Conservation (phyloP, 2,113 vertebrate genomes). For the Poeciliopsis turrubarensis region DNA sequence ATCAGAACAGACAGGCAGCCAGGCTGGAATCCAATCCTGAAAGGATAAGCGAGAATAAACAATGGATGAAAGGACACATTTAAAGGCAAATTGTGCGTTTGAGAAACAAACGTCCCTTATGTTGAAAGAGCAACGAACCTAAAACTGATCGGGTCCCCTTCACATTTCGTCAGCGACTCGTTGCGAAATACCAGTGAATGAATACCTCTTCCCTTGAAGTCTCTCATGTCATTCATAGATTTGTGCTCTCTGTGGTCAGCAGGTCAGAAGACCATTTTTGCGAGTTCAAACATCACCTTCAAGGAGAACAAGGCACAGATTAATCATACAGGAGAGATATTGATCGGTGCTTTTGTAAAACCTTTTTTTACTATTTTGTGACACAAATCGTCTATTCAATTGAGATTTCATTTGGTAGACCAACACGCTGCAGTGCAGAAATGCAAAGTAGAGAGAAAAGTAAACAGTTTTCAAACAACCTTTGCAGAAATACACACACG, state of each 20-base stretch:
- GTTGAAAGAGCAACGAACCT: slow-evolving; percentile 23
- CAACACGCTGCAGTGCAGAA: not conserved
- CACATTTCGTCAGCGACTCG: not conserved
- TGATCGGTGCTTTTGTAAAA: not conserved
- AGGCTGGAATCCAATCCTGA: not conserved
- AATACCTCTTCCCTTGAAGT: slow-evolving; percentile 23
- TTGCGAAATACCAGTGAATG: slow-evolving; percentile 5
- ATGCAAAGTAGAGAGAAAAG: not conserved
- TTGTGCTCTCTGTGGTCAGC: slow-evolving; percentile 2
- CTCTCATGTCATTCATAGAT: slow-evolving; percentile 1
- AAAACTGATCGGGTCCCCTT: slow-evolving; percentile 10
- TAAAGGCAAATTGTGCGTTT: not conserved
- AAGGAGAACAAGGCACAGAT: slow-evolving; percentile 32
- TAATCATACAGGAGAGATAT: no score
- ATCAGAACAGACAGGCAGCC: not conserved
- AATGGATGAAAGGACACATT: no score
- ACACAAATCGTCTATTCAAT: not conserved
- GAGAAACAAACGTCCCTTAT: not conserved
- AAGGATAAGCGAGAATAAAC: not conserved
- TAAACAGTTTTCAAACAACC: not conserved
- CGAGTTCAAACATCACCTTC: slow-evolving; percentile 93
- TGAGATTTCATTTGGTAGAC: not conserved
- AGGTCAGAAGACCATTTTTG: slow-evolving; percentile 86
- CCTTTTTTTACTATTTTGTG: not conserved
- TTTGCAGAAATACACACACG: not conserved